phyloP scores from a whole-genome alignment of 2,113 vertebrate species.

The Sapayoa aenigma region DNA sequence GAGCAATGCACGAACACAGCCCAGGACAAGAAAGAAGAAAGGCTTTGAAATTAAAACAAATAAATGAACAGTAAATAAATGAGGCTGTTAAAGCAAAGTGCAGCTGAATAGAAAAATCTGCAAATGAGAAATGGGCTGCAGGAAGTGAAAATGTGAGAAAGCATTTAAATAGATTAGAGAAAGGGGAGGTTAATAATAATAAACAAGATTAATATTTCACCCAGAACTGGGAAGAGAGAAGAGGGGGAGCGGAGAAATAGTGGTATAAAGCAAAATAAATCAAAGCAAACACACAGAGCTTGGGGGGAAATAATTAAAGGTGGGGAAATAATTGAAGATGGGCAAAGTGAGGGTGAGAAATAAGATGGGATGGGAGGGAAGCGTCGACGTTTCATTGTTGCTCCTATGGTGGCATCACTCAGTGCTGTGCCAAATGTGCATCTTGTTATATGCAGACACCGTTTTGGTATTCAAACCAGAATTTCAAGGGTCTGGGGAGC shows the following conservation, averaged over 20 bases:
- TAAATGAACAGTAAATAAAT: constrained; percentile 42
- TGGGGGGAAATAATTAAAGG: background rate
- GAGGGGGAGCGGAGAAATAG: background rate
- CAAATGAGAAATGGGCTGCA: constrained; percentile 23
- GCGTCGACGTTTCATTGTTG: accelerated
- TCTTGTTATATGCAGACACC: background rate
- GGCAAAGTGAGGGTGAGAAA: background rate
- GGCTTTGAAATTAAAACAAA: constrained; percentile 26
- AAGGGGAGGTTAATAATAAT: constrained; percentile 18
- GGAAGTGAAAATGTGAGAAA: constrained; percentile 35
- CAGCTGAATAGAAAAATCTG: background rate
- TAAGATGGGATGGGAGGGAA: background rate
- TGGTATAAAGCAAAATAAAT: constrained; percentile 2
- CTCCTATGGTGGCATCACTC: background rate
- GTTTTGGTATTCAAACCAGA: background rate
- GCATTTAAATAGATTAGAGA: constrained; percentile 41
- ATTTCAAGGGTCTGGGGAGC: background rate
- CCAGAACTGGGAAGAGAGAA: background rate
- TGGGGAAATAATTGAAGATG: too few species aligned
- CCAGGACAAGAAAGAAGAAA: background rate
- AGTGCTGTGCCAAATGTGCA: background rate
- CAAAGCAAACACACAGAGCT: background rate
- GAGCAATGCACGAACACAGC: background rate
- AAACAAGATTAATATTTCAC: constrained; percentile 41
- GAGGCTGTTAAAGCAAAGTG: background rate